A percentile compares a stretch with the other conserved stretches of the same genome.
phyloP scores from a whole-genome alignment of 92 coral and sea anemone genomes.

The Pocillopora meandrina region DNA sequence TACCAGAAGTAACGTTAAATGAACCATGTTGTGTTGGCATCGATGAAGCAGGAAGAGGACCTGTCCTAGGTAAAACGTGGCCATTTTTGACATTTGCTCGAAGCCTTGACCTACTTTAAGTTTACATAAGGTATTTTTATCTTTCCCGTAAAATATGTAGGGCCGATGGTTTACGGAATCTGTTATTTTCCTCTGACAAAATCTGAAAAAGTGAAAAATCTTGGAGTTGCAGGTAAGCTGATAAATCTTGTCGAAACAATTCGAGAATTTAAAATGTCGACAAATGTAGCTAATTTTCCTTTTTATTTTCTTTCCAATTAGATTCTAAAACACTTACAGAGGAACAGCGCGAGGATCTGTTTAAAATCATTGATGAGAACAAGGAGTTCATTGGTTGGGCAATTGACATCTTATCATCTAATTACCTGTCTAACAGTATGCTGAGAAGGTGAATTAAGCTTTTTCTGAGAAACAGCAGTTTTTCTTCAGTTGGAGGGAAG shows the following conservation, averaged over 20 bases:
- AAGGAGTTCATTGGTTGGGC: conserved; percentile 93
- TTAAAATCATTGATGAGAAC: conserved; percentile 72
- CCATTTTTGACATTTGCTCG: not conserved
- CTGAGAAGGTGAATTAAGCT: conserved; percentile 69
- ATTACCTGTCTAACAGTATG: conserved; percentile 88
- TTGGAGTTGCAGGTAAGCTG: conserved; percentile 90
- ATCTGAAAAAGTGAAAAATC: conserved; percentile 77
- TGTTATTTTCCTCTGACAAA: conserved; percentile 91
- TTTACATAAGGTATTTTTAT: not conserved
- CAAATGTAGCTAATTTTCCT: too few relatives aligned
- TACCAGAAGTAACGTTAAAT: conserved; percentile 78
- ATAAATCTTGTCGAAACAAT: not conserved
- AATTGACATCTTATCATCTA: conserved; percentile 88
- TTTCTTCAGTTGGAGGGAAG: too few relatives aligned
- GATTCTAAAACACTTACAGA: conserved; percentile 98
- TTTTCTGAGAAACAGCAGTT: too few relatives aligned
- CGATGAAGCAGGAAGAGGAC: conserved; percentile 99
- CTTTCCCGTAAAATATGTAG: conserved; percentile 33
- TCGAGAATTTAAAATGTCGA: not conserved
- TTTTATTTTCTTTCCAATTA: conserved; percentile 12
- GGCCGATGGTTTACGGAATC: conserved; percentile 99
- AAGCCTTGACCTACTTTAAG: not conserved
- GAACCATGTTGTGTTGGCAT: conserved; percentile 99
- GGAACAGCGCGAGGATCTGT: conserved; percentile 88
- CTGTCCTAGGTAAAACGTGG: conserved; percentile 81